Evolutionary conservation across 2,888 invertebrate genomes (phyloP).

Genomic region (Cephus rjabovi): DNA sequence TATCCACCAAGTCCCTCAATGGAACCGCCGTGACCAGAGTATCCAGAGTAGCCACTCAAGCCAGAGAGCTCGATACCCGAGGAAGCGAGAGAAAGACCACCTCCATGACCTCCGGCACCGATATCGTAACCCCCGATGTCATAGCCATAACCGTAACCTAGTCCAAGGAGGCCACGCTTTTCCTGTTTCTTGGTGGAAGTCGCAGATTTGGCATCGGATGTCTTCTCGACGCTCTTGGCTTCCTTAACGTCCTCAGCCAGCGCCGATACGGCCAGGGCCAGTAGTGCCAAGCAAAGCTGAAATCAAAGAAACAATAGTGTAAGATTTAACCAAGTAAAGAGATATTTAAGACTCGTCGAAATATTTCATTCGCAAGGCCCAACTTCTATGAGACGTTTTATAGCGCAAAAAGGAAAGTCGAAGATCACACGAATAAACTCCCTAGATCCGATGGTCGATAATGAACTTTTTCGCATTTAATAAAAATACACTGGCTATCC

Average conservation of each 20-base stretch:
- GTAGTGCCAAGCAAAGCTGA: constrained; percentile 79
- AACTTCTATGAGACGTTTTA: not conserved
- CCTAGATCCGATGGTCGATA: not conserved
- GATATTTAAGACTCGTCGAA: not conserved
- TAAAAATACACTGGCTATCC: not conserved
- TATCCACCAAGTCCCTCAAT: constrained; percentile 23
- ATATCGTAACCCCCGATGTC: constrained; percentile 81
- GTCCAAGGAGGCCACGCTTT: constrained; percentile 82
- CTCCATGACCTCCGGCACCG: constrained; percentile 71
- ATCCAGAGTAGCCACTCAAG: constrained; percentile 2
- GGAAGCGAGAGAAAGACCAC: constrained; percentile 17
- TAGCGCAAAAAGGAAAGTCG: not conserved
- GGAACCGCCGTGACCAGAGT: constrained; percentile 66
- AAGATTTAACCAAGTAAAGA: not conserved
- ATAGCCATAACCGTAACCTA: constrained; percentile 86
- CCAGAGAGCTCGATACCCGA: not conserved
- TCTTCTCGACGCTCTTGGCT: constrained; percentile 66
- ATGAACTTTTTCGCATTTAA: not conserved
- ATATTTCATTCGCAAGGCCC: not conserved
- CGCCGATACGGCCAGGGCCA: constrained; percentile 78
- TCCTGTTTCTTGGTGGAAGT: constrained; percentile 74
- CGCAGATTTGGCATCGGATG: constrained; percentile 29
- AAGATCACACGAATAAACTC: not conserved
- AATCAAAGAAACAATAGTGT: constrained; percentile 39
- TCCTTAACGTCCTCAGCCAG: constrained; percentile 74